These are phyloP conservation scores for Actenoides hombroni DNA, from an alignment of 2,113 vertebrate species.

Conservation along the genomic window DNA sequence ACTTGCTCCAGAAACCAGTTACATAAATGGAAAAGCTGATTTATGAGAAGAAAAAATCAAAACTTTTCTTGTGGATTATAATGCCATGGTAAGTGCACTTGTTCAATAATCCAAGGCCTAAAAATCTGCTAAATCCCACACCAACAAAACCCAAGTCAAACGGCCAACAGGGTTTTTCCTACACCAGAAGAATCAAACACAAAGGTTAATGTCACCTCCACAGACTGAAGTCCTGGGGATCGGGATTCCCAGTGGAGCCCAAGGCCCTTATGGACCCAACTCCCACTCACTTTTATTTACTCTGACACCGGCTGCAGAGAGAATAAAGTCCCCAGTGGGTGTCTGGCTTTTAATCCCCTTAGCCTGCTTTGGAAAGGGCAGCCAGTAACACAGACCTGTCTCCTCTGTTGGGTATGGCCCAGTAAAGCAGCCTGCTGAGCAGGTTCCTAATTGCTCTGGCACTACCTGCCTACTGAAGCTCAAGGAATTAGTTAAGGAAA, in stretches of 20 bases:
- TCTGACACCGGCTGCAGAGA: not conserved
- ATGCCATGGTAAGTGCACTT: not conserved
- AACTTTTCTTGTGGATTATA: constrained; percentile 32
- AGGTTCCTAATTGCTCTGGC: not conserved
- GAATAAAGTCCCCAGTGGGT: not conserved
- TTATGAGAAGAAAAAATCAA: constrained; percentile 34
- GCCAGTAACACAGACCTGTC: not conserved
- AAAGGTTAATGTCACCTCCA: not conserved
- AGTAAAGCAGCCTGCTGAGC: not conserved
- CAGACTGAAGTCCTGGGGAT: not conserved
- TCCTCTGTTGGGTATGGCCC: not conserved
- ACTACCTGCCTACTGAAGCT: not conserved
- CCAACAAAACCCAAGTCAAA: not conserved
- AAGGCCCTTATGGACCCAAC: not conserved
- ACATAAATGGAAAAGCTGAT: constrained; percentile 55
- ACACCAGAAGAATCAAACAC: not conserved
- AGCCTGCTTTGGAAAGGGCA: not conserved
- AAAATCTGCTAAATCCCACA: not conserved
- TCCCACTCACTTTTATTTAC: not conserved
- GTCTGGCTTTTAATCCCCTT: not conserved
- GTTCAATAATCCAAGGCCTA: not conserved
- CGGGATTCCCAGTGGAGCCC: not conserved
- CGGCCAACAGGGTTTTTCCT: not conserved
- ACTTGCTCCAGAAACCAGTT: constrained; percentile 30
- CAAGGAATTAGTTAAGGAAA: not conserved